Conservation (phyloP, 2,113 vertebrate genomes). For the Pyxicephalus adspersus region DNA sequence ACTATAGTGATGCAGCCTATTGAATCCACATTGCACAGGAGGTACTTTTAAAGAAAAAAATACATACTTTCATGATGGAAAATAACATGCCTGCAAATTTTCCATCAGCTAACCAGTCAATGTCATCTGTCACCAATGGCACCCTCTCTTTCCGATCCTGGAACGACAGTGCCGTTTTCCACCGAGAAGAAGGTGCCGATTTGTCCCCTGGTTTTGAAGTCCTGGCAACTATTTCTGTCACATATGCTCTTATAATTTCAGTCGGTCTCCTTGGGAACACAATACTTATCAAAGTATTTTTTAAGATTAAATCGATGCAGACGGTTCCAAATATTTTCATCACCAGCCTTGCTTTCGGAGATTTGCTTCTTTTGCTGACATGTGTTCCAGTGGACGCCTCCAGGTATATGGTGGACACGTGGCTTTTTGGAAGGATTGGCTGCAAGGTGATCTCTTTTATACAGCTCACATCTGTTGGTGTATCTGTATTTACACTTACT, state of each 20-base stretch:
- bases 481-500: constrained; percentile 81
- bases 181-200: constrained; percentile 64
- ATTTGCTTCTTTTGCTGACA: constrained; percentile 77
- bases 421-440: constrained; percentile 78
- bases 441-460: constrained; percentile 82
- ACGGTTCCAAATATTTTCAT: constrained; percentile 83
- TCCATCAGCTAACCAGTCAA: constrained; percentile 69
- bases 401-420: constrained; percentile 75
- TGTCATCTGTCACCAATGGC: constrained; percentile 63
- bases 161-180: constrained; percentile 64
- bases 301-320: constrained; percentile 82
- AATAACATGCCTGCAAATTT: constrained; percentile 68
- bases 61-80: not conserved
- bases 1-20: constrained; percentile 60
- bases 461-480: constrained; percentile 79
- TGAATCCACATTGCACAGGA: constrained; percentile 58
- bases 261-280: constrained; percentile 81
- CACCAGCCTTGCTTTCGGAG: constrained; percentile 80
- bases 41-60: constrained; percentile 61
- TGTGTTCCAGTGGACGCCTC: constrained; percentile 80
- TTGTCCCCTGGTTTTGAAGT: constrained; percentile 73
- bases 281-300: constrained; percentile 81
- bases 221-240: constrained; percentile 72
- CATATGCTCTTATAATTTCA: constrained; percentile 77
- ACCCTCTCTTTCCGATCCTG: constrained; percentile 63